Percentiles rank a stretch among this genome's conserved stretches.
These are phyloP conservation scores for Branchipolynoe longqiensis DNA, from an alignment of 2,888 invertebrate species.

Conservation along the genomic window DNA sequence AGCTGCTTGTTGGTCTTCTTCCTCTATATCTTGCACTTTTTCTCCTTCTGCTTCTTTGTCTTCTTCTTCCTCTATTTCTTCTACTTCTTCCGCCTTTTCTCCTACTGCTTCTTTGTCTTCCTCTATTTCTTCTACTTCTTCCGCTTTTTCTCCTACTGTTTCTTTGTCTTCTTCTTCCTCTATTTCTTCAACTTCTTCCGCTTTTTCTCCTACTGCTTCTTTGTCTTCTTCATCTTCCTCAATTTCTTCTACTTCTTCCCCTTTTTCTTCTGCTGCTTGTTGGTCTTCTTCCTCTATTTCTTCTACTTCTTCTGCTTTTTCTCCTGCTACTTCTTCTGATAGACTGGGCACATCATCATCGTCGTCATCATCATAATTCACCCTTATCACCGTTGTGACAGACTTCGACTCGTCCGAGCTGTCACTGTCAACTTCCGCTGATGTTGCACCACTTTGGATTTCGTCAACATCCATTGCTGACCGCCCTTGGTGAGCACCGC, in stretches of 20 bases:
- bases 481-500: neutral
- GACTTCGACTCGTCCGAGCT: no score
- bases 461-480: neutral
- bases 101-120: neutral
- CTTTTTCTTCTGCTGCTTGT: neutral
- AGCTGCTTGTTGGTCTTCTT: no score
- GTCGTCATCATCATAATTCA: neutral
- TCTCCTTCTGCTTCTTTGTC: no score
- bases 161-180: neutral
- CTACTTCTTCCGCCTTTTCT: no score
- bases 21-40: no score
- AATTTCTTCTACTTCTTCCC: neutral
- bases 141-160: neutral
- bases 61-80: no score
- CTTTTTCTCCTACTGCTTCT: neutral
- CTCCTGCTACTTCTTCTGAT: neutral
- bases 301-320: neutral
- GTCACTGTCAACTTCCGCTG: neutral
- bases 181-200: neutral
- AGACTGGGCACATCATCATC: neutral
- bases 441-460: slow-evolving; percentile 3
- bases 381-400: no score
- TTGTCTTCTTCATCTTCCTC: neutral
- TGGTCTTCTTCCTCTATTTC: neutral
- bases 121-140: neutral